Evolutionary conservation across 2,888 invertebrate genomes (phyloP).

Genomic region (Neria commutata): DNA sequence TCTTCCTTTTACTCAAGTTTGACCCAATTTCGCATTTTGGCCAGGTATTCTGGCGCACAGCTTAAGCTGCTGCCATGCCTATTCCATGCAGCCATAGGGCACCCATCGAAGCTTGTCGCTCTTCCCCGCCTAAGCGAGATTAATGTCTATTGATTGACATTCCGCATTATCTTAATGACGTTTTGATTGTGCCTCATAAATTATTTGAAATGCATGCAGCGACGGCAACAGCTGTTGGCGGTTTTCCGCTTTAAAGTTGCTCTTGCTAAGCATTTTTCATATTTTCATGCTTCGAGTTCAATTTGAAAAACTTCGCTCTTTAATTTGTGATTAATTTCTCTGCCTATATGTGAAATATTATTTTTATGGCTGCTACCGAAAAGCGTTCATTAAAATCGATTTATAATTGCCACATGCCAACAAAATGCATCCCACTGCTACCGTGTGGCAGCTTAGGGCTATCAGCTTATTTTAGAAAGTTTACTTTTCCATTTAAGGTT

Average conservation of each 20-base stretch:
- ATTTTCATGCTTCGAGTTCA: not conserved
- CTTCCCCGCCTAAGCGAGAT: constrained; percentile 7
- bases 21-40: too few species aligned
- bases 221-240: not conserved
- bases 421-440: too few species aligned
- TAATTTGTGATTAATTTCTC: not conserved
- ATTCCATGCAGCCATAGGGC: too few species aligned
- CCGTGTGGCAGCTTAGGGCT: too few species aligned
- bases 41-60: too few species aligned
- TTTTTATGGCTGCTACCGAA: too few species aligned
- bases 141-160: constrained; percentile 30
- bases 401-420: too few species aligned
- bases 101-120: not conserved
- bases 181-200: constrained; percentile 21
- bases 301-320: not conserved
- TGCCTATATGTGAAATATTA: too few species aligned
- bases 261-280: not conserved
- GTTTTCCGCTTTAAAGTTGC: not conserved
- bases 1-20: too few species aligned
- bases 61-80: not conserved
- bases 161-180: constrained; percentile 29
- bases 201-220: not conserved
- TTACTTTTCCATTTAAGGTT: too few species aligned
- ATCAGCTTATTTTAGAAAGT: too few species aligned
- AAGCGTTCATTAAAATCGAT: too few species aligned